Evolutionary conservation across 2,113 vertebrate species (phyloP).

Genomic region (Oreocharis arfaki): DNA sequence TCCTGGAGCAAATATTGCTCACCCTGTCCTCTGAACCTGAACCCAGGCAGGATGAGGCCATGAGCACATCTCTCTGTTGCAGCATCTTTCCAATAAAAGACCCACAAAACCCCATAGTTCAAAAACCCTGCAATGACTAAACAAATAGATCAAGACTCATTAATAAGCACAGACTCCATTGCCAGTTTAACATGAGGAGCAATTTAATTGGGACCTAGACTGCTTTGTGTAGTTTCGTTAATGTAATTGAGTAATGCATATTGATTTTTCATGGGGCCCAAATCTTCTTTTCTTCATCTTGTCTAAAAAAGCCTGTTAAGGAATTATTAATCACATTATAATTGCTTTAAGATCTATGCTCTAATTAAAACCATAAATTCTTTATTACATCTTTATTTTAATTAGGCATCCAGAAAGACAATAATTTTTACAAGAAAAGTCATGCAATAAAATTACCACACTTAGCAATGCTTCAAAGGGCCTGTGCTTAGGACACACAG

Average conservation of each 20-base stretch:
- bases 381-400: constrained; percentile 80
- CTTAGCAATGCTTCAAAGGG: constrained; percentile 61
- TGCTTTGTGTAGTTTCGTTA: constrained; percentile 66
- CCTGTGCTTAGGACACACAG: background rate
- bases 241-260: constrained; percentile 74
- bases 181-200: constrained; percentile 61
- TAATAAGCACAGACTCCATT: constrained; percentile 47
- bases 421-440: constrained; percentile 76
- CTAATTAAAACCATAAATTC: constrained; percentile 79
- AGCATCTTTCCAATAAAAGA: background rate
- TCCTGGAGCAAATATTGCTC: background rate
- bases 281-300: constrained; percentile 68
- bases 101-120: background rate
- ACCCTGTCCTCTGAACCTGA: background rate
- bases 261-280: constrained; percentile 73
- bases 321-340: constrained; percentile 76
- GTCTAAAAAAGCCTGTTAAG: constrained; percentile 67
- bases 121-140: background rate
- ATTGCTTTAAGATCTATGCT: constrained; percentile 77
- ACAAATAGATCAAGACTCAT: constrained; percentile 48
- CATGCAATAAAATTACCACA: constrained; percentile 66
- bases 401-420: constrained; percentile 75
- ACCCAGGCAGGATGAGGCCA: background rate
- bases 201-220: constrained; percentile 64
- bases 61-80: background rate